phyloP scores from a whole-genome alignment of 2,113 vertebrate species.

The Blennius ocellaris region DNA sequence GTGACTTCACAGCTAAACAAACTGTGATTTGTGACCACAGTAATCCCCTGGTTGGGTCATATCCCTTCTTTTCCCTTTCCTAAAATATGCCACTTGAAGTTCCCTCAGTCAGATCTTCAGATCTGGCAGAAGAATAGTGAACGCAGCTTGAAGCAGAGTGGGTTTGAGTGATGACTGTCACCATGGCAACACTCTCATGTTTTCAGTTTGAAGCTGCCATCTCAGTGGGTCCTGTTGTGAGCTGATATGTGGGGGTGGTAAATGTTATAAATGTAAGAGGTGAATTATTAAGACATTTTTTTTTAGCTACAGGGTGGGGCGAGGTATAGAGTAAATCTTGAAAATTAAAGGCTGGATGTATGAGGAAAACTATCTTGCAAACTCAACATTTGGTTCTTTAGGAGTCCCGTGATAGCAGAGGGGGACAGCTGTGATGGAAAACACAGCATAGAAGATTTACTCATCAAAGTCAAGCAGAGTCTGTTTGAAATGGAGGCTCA shows the following conservation, averaged over 20 bases:
- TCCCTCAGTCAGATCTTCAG: slow-evolving; percentile 62
- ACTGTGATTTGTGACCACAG: slow-evolving; percentile 62
- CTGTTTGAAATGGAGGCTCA: slow-evolving; percentile 39
- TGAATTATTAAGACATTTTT: slow-evolving; percentile 81
- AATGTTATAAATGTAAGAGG: slow-evolving; percentile 77
- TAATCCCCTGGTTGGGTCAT: slow-evolving; percentile 55
- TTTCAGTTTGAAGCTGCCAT: slow-evolving; percentile 74
- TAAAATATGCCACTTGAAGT: slow-evolving; percentile 63
- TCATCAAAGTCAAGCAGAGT: slow-evolving; percentile 59
- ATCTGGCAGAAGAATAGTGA: slow-evolving; percentile 65
- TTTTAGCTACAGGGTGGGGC: slow-evolving; percentile 77
- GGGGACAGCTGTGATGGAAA: slow-evolving; percentile 55
- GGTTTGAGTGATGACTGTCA: slow-evolving; percentile 76
- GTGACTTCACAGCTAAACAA: slow-evolving; percentile 64
- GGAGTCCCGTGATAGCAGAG: slow-evolving; percentile 60
- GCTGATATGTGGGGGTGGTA: slow-evolving; percentile 76
- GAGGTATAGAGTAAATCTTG: slow-evolving; percentile 74
- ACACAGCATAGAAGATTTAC: slow-evolving; percentile 48
- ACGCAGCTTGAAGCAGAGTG: slow-evolving; percentile 62
- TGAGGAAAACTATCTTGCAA: slow-evolving; percentile 76
- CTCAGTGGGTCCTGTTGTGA: slow-evolving; percentile 69
- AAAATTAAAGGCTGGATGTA: slow-evolving; percentile 80
- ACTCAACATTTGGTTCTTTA: slow-evolving; percentile 62
- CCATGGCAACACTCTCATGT: slow-evolving; percentile 79
- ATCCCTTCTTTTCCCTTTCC: slow-evolving; percentile 58